A percentile compares a stretch with the other conserved stretches of the same genome.
These are phyloP conservation scores for Scartelaos histophorus DNA, from an alignment of 2,113 vertebrate genomes.

Conservation along the genomic window DNA sequence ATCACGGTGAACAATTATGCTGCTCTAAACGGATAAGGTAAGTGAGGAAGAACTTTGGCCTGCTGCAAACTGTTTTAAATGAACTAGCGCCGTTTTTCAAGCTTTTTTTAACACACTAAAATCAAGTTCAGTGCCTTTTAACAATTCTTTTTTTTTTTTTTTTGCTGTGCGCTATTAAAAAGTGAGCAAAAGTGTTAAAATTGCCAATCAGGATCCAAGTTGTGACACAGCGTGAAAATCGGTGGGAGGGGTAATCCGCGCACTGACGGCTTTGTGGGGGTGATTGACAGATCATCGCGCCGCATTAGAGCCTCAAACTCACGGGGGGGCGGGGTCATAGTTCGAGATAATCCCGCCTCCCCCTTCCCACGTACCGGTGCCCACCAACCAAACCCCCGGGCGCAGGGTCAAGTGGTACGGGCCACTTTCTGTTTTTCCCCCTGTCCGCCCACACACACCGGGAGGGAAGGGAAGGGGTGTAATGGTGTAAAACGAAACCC, in stretches of 20 bases:
- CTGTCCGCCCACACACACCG: slow-evolving; percentile 42
- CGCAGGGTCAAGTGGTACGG: slow-evolving; percentile 79
- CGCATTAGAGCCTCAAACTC: slow-evolving; percentile 54
- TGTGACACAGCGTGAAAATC: slow-evolving; percentile 12
- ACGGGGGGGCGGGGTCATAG: slow-evolving; percentile 71
- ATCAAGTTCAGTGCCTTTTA: background rate
- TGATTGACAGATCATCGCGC: slow-evolving; percentile 78
- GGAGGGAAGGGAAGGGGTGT: background rate
- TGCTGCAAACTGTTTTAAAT: too few species aligned
- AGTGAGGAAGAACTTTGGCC: too few species aligned
- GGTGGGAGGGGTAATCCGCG: slow-evolving; percentile 73
- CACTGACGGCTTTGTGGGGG: slow-evolving; percentile 79
- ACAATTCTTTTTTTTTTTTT: background rate
- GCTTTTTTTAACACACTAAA: background rate
- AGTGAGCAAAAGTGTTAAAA: background rate
- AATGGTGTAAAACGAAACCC: slow-evolving; percentile 36
- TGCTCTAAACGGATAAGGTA: too few species aligned
- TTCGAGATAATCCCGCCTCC: slow-evolving; percentile 24
- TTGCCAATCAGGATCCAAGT: background rate
- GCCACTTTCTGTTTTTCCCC: slow-evolving; percentile 65
- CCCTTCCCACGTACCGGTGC: background rate
- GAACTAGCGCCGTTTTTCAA: too few species aligned
- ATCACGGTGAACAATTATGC: too few species aligned
- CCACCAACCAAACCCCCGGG: slow-evolving; percentile 4
- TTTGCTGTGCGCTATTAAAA: background rate